These are phyloP conservation scores for Pseudanteris insignis DNA, from an alignment of 2,888 invertebrate species.

Conservation along the genomic window DNA sequence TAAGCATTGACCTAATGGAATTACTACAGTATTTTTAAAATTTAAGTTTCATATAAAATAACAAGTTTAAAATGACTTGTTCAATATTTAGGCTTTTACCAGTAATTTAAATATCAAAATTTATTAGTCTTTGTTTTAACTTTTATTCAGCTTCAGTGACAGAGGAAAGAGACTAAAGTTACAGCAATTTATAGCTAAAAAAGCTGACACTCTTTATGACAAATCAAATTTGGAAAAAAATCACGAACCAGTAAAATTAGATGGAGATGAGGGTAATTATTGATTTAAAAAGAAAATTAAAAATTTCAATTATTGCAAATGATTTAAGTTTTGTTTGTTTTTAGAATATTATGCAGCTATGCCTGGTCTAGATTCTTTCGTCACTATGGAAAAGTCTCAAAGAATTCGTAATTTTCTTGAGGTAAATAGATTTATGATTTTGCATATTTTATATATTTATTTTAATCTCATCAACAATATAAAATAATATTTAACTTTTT, in stretches of 20 bases:
- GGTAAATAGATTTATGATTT: no score
- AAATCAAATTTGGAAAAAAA: slow-evolving; percentile 62
- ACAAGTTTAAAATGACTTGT: no score
- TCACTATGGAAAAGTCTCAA: slow-evolving; percentile 81
- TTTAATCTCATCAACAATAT: no score
- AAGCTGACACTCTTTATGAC: slow-evolving; percentile 80
- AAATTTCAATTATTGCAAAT: no score
- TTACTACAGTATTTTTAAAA: no score
- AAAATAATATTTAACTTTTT: no score
- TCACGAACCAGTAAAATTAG: slow-evolving; percentile 59
- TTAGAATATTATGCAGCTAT: slow-evolving; percentile 80
- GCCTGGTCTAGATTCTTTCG: slow-evolving; percentile 88
- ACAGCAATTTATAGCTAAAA: slow-evolving; percentile 87
- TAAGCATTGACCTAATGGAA: no score
- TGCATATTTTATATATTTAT: no score
- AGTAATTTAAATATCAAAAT: no score
- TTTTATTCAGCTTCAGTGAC: slow-evolving; percentile 74
- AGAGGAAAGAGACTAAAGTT: slow-evolving; percentile 83
- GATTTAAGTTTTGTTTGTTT: slow-evolving; percentile 6
- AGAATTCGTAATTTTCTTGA: slow-evolving; percentile 83
- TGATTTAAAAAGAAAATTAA: no score
- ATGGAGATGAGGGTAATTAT: slow-evolving; percentile 71
- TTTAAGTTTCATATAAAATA: no score
- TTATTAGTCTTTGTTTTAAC: slow-evolving; percentile 2
- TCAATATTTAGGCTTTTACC: no score